Conservation (phyloP, 2,888 invertebrate species). For the Chironomus riparius region DNA sequence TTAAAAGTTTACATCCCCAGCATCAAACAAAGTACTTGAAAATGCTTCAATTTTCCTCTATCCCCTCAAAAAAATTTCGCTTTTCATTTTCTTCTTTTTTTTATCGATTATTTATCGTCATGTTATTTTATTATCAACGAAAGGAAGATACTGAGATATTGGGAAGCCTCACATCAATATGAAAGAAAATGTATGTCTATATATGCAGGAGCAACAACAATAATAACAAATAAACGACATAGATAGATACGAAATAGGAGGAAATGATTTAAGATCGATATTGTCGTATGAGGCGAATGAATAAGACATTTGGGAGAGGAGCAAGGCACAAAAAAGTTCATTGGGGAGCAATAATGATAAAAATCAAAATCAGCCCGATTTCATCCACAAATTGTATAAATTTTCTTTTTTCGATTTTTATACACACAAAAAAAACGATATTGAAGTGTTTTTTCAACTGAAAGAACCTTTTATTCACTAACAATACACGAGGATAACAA, state of each 20-base stretch:
- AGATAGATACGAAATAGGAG: too few relatives aligned
- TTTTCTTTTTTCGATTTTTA: not conserved
- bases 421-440: not conserved
- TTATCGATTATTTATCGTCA: slow-evolving; percentile 21
- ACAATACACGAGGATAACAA: slow-evolving; percentile 8
- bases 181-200: too few relatives aligned
- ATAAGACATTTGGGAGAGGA: not conserved
- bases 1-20: too few relatives aligned
- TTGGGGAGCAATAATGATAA: slow-evolving; percentile 10
- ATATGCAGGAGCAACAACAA: too few relatives aligned
- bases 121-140: slow-evolving; percentile 23
- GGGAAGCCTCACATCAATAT: not conserved
- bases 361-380: slow-evolving; percentile 10
- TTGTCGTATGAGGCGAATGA: not conserved
- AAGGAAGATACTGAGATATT: not conserved
- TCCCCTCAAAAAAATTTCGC: too few relatives aligned
- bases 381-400: not conserved
- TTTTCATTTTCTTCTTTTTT: not conserved
- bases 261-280: not conserved
- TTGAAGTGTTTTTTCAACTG: not conserved
- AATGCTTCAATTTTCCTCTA: slow-evolving; percentile 3
- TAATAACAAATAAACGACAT: too few relatives aligned
- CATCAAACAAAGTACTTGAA: not conserved
- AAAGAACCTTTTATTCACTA: slow-evolving; percentile 17
- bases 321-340: not conserved